Conservation (phyloP, 2,888 invertebrate genomes). For the Tromatobia lineatoria region DNA sequence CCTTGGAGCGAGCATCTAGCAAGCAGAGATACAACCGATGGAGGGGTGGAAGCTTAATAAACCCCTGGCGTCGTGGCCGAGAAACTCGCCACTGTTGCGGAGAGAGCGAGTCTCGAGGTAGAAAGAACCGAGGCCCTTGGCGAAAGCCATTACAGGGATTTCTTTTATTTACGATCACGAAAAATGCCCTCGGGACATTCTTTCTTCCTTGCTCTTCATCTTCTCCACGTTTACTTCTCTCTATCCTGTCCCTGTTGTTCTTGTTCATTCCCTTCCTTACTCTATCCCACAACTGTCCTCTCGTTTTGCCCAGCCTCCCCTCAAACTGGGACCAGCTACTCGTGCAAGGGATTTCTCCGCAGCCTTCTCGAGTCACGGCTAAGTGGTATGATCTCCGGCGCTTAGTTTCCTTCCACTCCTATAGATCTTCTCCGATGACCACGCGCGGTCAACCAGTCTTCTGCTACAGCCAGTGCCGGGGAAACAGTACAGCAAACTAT, state of each 20-base stretch:
- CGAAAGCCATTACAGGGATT: conserved; percentile 84
- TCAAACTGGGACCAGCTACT: conserved; percentile 20
- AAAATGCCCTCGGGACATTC: conserved; percentile 69
- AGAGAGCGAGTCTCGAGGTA: conserved; percentile 18
- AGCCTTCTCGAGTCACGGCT: conserved; percentile 69
- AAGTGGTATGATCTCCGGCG: conserved; percentile 81
- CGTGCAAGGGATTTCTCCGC: neutral
- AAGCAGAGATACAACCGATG: neutral
- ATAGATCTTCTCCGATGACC: conserved; percentile 81
- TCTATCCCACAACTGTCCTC: neutral
- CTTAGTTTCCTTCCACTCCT: conserved; percentile 72
- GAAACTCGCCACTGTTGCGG: conserved; percentile 42
- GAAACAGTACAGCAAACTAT: conserved; percentile 1
- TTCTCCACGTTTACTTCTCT: conserved; percentile 36
- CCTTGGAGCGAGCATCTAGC: conserved; percentile 8
- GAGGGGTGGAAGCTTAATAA: conserved; percentile 53
- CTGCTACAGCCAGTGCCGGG: conserved; percentile 1
- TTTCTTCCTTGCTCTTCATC: conserved; percentile 36
- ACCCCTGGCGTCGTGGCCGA: conserved; percentile 24
- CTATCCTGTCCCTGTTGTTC: conserved; percentile 14
- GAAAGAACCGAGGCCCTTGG: conserved; percentile 73
- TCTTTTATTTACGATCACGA: conserved; percentile 84
- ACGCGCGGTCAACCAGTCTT: conserved; percentile 56
- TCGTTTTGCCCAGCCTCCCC: conserved; percentile 18
- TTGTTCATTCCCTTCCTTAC: neutral